These are phyloP conservation scores for Teleiodes luculella DNA, from an alignment of 2,888 invertebrate genomes.

Conservation along the genomic window DNA sequence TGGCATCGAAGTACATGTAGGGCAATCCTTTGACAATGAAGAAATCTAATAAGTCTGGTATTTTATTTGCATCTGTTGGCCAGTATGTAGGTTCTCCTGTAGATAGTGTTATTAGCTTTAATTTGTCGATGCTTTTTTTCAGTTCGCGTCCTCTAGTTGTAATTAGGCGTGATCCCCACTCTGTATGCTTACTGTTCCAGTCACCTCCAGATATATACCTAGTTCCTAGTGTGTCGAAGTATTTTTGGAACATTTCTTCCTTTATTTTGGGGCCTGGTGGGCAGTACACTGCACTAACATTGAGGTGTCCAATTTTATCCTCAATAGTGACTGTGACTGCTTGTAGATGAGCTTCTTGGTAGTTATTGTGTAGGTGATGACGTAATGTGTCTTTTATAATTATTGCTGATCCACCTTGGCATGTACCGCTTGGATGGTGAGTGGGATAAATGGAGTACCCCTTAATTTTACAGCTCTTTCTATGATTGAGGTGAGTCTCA, in stretches of 20 bases:
- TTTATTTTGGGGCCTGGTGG: slow-evolving; percentile 11
- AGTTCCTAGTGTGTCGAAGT: not conserved
- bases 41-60: slow-evolving; percentile 11
- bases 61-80: slow-evolving; percentile 9
- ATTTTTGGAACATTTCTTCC: slow-evolving; percentile 1
- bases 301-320: not conserved
- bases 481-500: too few relatives aligned
- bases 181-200: slow-evolving; percentile 24
- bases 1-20: not conserved
- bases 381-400: too few relatives aligned
- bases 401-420: too few relatives aligned
- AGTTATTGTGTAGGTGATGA: too few relatives aligned
- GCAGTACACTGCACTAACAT: slow-evolving; percentile 13
- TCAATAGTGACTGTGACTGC: not conserved
- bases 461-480: too few relatives aligned
- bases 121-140: not conserved
- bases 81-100: slow-evolving; percentile 11
- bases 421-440: too few relatives aligned
- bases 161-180: slow-evolving; percentile 24
- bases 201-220: slow-evolving; percentile 21
- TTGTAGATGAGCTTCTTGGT: too few relatives aligned
- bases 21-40: not conserved
- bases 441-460: too few relatives aligned
- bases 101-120: not conserved
- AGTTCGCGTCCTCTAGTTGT: slow-evolving; percentile 21